Conservation (phyloP, 1,140 invertebrate genomes). For the Eumaeus atala region DNA sequence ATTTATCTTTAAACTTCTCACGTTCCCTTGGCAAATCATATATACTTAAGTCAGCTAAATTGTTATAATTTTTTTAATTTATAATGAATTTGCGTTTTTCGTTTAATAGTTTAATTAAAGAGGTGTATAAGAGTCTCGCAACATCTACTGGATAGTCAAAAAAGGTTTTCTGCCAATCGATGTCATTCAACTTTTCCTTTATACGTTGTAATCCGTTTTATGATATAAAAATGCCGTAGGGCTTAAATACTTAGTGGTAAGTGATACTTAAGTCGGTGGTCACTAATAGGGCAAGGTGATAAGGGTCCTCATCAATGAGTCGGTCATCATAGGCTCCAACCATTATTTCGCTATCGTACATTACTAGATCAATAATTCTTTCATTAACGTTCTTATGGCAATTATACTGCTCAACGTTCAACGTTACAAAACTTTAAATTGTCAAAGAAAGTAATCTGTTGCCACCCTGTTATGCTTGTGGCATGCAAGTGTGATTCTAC, state of each 20-base stretch:
- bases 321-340: neutral
- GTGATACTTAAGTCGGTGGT: neutral
- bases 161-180: neutral
- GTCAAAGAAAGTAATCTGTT: neutral
- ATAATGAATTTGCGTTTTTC: neutral
- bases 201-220: neutral
- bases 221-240: neutral
- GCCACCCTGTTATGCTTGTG: neutral
- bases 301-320: neutral
- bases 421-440: neutral
- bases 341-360: neutral
- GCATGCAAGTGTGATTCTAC: too few species aligned
- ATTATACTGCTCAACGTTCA: neutral
- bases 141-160: too few species aligned
- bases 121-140: neutral
- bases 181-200: neutral
- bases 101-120: neutral
- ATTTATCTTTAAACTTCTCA: neutral
- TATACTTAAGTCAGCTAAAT: neutral
- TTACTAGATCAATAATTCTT: neutral
- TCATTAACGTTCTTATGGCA: neutral
- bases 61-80: conserved; percentile 8
- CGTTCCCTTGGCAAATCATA: neutral
- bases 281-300: neutral
- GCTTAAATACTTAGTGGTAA: neutral